Evolutionary conservation across 92 coral and sea anemone genomes (phyloP).

Genomic region (Nematostella vectensis): DNA sequence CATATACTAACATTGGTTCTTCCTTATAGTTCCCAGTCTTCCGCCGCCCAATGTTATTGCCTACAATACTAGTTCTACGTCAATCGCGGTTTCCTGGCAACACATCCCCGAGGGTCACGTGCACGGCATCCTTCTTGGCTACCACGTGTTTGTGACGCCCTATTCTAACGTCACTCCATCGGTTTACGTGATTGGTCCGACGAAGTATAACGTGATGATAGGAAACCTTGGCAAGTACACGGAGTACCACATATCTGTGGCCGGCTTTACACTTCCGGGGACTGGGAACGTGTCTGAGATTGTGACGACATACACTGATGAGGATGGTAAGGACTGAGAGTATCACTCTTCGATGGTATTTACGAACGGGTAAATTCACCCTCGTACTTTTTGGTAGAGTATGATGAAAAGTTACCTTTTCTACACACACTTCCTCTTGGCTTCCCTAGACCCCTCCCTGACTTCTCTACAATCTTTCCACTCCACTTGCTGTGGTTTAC

Average conservation of each 20-base stretch:
- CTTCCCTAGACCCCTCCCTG: no score
- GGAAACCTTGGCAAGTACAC: conserved; percentile 39
- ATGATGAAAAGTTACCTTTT: no score
- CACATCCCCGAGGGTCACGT: conserved; percentile 28
- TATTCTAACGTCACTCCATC: conserved; percentile 4
- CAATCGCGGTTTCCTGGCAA: conserved; percentile 41
- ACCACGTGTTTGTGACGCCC: conserved; percentile 29
- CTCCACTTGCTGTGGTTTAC: no score
- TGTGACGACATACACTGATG: conserved; percentile 28
- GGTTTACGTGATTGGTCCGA: conserved; percentile 11
- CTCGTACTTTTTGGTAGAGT: no score
- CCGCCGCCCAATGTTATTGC: conserved; percentile 36
- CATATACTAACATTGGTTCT: no score
- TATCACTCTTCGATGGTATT: no score
- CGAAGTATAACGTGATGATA: conserved; percentile 15
- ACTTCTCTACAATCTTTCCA: no score
- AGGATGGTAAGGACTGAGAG: conserved; percentile 46
- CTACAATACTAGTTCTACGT: conserved; percentile 31
- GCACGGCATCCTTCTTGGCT: conserved; percentile 42
- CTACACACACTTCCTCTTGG: no score
- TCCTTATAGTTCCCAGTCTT: conserved; percentile 43
- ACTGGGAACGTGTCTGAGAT: conserved; percentile 32
- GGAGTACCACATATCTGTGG: conserved; percentile 28
- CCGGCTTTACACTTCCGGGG: conserved; percentile 52
- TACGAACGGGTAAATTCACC: no score